Conservation (phyloP, 2,888 invertebrate genomes). For the Ceriagrion tenellum region DNA sequence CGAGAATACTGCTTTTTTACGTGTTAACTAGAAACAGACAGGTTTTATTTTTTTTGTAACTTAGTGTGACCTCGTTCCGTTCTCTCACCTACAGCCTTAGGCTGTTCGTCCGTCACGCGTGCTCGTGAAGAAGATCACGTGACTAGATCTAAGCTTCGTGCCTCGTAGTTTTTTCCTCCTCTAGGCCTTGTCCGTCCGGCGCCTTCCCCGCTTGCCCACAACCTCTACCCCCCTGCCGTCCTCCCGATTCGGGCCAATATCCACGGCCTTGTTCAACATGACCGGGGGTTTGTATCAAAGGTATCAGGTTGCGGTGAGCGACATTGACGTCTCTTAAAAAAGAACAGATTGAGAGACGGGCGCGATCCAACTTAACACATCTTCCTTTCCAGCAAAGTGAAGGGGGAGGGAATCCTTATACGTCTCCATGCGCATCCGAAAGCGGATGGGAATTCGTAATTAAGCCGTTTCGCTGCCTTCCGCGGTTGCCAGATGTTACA, state of each 20-base stretch:
- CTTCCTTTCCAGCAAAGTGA: slow-evolving; percentile 29
- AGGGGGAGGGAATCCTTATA: slow-evolving; percentile 1
- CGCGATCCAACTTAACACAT: slow-evolving; percentile 27
- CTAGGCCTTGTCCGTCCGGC: too few species aligned
- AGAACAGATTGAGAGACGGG: slow-evolving; percentile 56
- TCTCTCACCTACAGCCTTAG: background rate
- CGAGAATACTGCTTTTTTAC: background rate
- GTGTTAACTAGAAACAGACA: slow-evolving; percentile 13
- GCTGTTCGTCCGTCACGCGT: slow-evolving; percentile 39
- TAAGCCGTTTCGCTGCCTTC: slow-evolving; percentile 50
- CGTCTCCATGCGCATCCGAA: background rate
- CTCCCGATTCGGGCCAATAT: slow-evolving; percentile 43
- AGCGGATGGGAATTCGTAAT: slow-evolving; percentile 44
- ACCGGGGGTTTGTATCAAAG: slow-evolving; percentile 60
- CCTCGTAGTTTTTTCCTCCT: slow-evolving; percentile 13
- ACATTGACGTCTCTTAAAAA: slow-evolving; percentile 14
- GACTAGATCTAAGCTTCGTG: slow-evolving; percentile 34
- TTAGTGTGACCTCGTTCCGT: background rate
- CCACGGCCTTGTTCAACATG: slow-evolving; percentile 58
- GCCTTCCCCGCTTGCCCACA: background rate
- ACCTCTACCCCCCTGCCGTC: background rate
- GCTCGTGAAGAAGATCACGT: background rate
- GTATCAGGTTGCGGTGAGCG: slow-evolving; percentile 66
- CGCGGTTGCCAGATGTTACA: slow-evolving; percentile 47
- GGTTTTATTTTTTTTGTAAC: background rate